Evolutionary conservation across 2,797 vertebrate species (phyloP), one percentile per base, ranked within the genome.

Genomic region (Typhlichthys subterraneus): DNA sequence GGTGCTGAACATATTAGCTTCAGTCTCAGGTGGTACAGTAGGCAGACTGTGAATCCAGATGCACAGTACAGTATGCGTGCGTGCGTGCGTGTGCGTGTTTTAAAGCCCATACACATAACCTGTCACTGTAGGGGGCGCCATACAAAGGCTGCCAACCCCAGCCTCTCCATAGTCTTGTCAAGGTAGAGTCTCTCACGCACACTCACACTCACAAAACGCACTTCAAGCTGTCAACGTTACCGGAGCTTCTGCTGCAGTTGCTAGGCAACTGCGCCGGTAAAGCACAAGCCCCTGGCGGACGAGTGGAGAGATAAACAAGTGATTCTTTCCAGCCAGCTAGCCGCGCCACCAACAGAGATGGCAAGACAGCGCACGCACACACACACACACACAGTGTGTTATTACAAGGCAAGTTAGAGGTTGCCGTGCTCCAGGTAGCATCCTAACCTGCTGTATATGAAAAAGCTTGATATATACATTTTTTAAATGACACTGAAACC

Each of bases 191-290:
- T 46, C 58, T 52, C 45, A 19, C 38, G 48, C 55, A 2, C 23
- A 17, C 17, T 33, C 63, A 9, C 51, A 1, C 53, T 12, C 59
- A 42, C 46, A 29, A 68, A 15, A 60, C 50, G 48, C 6, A 56
- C 15, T 11, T 6, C 1, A 7, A 54, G 31, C 78, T 75, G 58
- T 55, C 73, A 71, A 67, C 64, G 63, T 56, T 52, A 57, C 33
- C 52, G 14, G 57, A 55, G 72, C 75, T 81, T 69, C 69, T 69
- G 64, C 85, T 85, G 80, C 80, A 85, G 91, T 92, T 89, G 85
- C 91, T 87, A 90, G 62, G 91, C 80, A 88, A 91, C 90, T 23
- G 54, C 33, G 45, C 67, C 33, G 38, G 69, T 45, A 77, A 85
- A 77, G 79, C 76, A 76, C 73, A 88, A 84, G 65, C 74, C 70